Percentiles rank a stretch among this genome's conserved stretches.
Conservation (phyloP, 2,113 vertebrate genomes). For the Eclectus roratus region DNA sequence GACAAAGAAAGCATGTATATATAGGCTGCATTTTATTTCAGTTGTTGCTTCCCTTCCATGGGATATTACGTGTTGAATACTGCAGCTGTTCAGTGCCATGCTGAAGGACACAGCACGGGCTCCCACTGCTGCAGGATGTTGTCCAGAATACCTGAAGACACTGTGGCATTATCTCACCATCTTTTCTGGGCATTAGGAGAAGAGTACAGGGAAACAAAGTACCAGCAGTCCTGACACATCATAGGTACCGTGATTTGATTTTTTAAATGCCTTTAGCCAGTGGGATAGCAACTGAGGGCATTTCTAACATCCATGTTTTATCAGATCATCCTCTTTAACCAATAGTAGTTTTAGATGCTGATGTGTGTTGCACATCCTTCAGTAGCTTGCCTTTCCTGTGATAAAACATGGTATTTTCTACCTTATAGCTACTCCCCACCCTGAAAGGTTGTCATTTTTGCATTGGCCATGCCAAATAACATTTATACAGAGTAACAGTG, state of each 20-base stretch:
- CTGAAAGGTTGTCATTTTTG: background rate
- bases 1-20: background rate
- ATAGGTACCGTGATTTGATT: background rate
- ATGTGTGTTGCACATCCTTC: background rate
- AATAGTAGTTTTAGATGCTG: background rate
- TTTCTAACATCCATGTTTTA: constrained; percentile 3
- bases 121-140: background rate
- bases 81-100: background rate
- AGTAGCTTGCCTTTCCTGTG: background rate
- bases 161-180: background rate
- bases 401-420: background rate
- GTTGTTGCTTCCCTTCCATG: background rate
- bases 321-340: constrained; percentile 5
- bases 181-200: background rate
- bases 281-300: background rate
- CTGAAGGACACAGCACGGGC: accelerated
- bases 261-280: background rate
- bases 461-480: background rate
- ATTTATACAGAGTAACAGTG: background rate
- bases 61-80: background rate
- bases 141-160: background rate
- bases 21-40: background rate
- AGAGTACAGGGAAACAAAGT: background rate
- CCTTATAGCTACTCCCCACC: background rate
- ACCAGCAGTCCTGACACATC: background rate